phyloP scores from a whole-genome alignment of 2,797 vertebrate genomes.

The Galaxias olidus region DNA sequence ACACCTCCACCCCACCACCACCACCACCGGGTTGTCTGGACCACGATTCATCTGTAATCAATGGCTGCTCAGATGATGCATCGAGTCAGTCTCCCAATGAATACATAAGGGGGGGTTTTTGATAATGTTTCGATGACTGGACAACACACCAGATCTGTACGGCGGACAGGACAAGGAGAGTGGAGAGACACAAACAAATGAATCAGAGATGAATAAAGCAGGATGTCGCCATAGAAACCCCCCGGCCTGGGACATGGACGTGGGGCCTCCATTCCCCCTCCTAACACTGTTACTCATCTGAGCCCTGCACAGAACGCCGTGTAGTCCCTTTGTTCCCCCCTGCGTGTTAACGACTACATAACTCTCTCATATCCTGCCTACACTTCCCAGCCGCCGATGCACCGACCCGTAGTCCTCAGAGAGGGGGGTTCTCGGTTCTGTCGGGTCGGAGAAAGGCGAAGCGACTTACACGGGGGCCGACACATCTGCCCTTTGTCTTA shows the following conservation, averaged over 20 bases:
- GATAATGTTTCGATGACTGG: slow-evolving; percentile 35
- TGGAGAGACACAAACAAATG: slow-evolving; percentile 46
- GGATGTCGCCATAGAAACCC: slow-evolving; percentile 34
- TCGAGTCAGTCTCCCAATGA: slow-evolving; percentile 6
- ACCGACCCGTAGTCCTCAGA: too few relatives aligned
- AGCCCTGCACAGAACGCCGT: neutral
- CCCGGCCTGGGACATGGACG: too few relatives aligned
- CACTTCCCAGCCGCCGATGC: too few relatives aligned
- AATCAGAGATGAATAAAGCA: slow-evolving; percentile 57
- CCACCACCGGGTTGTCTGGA: neutral
- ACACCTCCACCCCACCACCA: too few relatives aligned
- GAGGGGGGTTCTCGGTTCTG: too few relatives aligned
- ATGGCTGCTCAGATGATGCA: too few relatives aligned
- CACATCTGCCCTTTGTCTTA: too few relatives aligned
- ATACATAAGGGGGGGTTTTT: slow-evolving; percentile 37
- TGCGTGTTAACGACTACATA: neutral
- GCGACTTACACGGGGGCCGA: too few relatives aligned
- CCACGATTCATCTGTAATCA: slow-evolving; percentile 28
- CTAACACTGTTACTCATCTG: neutral
- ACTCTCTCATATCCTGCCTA: neutral
- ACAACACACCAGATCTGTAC: slow-evolving; percentile 13
- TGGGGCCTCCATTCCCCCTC: too few relatives aligned
- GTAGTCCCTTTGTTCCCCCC: neutral
- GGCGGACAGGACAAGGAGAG: slow-evolving; percentile 5
- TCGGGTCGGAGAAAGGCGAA: too few relatives aligned